Base-by-base conservation (phyloP, 1,140 invertebrate genomes). In the Oryzaephilus surinamensis region DNA sequence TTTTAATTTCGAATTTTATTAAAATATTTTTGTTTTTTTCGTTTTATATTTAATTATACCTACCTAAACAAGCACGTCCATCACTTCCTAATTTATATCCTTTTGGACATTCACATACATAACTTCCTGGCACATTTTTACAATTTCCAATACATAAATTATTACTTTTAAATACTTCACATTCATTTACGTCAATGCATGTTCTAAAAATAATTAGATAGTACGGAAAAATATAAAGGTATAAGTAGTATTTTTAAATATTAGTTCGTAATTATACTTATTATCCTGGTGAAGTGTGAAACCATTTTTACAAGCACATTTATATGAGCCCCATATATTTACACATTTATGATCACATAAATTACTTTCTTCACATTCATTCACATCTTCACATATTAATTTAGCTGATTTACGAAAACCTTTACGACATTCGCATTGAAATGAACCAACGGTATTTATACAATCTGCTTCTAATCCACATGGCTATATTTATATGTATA, bases 131-230 rank as follows among this genome's bases (percentile, higher is more conserved):
- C 1, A 77, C 76, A 57, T 97, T 97, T 5, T 84, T 69, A 59
- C 91, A 95, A n/a, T 74, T 68, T 0, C 91, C 90, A 38, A 84
- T 72, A 55, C 90, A 94, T 1, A 90, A 57, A 32, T 76, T 73
- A 32, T 76, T 68, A 3, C 74, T 71, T 46, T 77, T 76, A 18
- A 76, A 77, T 45, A 80, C 71, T 34, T 71, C 69, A 56, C 92
- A 97, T 60, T 97, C 92, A 60, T 97, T 79, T 18, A 95, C 72
- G 57, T 96, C 92, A 44, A 69, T 65, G 60, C 85, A 90, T 0
- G 83, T 79, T 42, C 79, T 79, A 52, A 29, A 62, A 58, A 38
- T 12, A 33, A 46, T 19, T 32, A 23, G 5, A 15, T 11, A 2
- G 27, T 14, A n/a, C n/a, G n/a, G n/a, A n/a, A n/a, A n/a, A n/a